Percentiles rank a stretch among this genome's conserved stretches.
Conservation (phyloP, 2,113 vertebrate genomes). For the Solea solea region DNA sequence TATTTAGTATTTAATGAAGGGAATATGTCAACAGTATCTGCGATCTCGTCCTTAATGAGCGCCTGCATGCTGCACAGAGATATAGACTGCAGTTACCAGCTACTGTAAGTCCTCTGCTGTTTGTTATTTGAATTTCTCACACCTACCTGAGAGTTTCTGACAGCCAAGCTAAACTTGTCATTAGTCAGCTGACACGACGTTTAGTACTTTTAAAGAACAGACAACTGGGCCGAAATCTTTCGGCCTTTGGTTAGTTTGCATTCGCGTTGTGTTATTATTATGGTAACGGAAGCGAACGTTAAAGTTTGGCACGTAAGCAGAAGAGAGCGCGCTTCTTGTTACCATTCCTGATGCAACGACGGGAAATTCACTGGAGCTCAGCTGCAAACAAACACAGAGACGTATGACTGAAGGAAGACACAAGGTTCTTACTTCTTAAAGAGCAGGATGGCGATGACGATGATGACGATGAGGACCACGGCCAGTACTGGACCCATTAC, state of each 20-base stretch:
- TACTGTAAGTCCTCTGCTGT: slow-evolving; percentile 64
- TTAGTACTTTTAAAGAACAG: slow-evolving; percentile 44
- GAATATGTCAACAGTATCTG: no score
- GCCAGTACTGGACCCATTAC: slow-evolving; percentile 97
- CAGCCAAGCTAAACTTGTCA: slow-evolving; percentile 65
- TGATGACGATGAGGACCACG: slow-evolving; percentile 95
- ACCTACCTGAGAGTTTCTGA: slow-evolving; percentile 62
- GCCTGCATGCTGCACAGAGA: no score
- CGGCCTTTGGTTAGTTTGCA: slow-evolving; percentile 17
- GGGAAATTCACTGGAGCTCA: slow-evolving; percentile 53
- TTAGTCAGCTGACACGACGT: slow-evolving; percentile 61
- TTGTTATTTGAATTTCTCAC: slow-evolving; percentile 63
- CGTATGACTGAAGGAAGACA: slow-evolving; percentile 3
- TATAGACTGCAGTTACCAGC: slow-evolving; percentile 60
- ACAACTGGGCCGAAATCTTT: slow-evolving; percentile 44
- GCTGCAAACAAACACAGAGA: slow-evolving; percentile 30
- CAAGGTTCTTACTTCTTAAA: slow-evolving; percentile 93
- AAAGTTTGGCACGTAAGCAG: slow-evolving; percentile 50
- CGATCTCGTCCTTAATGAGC: no score
- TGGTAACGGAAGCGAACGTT: slow-evolving; percentile 44
- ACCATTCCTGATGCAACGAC: slow-evolving; percentile 73
- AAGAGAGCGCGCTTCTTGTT: slow-evolving; percentile 60
- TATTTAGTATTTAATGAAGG: no score
- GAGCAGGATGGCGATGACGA: slow-evolving; percentile 96
- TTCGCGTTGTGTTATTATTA: slow-evolving; percentile 32